These are phyloP conservation scores for Syrphus vitripennis DNA, from an alignment of 2,888 invertebrate species.

Conservation along the genomic window DNA sequence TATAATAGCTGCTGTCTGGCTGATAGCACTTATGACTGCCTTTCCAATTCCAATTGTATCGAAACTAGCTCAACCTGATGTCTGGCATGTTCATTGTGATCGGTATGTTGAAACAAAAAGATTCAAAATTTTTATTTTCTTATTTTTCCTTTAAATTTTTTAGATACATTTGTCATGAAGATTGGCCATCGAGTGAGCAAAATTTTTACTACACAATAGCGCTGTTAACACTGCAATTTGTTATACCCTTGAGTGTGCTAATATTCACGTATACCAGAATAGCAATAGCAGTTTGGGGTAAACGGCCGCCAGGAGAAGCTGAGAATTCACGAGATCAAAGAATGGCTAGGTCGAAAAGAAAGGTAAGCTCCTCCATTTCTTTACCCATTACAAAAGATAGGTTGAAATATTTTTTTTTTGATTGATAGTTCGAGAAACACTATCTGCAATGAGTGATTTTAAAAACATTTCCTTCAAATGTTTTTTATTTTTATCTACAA, in stretches of 20 bases:
- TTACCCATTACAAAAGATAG: no score
- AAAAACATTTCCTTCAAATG: no score
- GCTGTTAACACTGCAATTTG: constrained; percentile 91
- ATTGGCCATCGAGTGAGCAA: constrained; percentile 85
- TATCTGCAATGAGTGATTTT: no score
- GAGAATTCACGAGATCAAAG: constrained; percentile 91
- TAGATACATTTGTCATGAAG: constrained; percentile 88
- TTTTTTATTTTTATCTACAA: no score
- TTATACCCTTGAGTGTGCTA: constrained; percentile 90
- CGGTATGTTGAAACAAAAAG: constrained; percentile 82
- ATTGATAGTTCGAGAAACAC: no score
- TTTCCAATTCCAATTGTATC: constrained; percentile 92
- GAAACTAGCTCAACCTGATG: constrained; percentile 84
- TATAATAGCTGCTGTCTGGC: constrained; percentile 80
- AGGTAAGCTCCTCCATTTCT: no score
- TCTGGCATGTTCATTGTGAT: constrained; percentile 85
- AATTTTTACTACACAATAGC: constrained; percentile 89
- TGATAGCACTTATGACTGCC: constrained; percentile 87
- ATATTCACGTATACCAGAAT: constrained; percentile 93
- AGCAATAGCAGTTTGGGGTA: constrained; percentile 93
- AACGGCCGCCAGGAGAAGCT: constrained; percentile 93
- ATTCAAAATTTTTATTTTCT: not conserved
- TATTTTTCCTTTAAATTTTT: constrained; percentile 73
- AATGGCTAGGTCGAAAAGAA: constrained; percentile 92
- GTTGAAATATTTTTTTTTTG: no score